These are phyloP conservation scores for Unio delphinus DNA, from an alignment of 2,888 invertebrate genomes.

Conservation along the genomic window DNA sequence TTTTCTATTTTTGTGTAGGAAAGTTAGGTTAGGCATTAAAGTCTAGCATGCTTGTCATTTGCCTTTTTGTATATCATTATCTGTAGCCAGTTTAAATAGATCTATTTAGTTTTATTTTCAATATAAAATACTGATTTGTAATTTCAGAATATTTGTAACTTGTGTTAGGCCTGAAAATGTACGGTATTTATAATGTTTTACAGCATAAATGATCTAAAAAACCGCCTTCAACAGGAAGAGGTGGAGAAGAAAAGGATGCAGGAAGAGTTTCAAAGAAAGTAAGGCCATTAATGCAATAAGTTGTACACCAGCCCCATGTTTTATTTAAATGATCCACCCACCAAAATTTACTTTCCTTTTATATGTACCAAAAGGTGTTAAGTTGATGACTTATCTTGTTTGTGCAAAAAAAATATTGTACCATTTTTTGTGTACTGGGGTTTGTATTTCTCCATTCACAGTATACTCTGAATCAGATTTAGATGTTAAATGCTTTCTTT, in stretches of 20 bases:
- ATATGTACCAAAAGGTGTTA: too few relatives aligned
- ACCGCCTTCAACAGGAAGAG: conserved; percentile 50
- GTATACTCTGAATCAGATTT: too few relatives aligned
- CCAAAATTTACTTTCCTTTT: neutral
- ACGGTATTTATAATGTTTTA: conserved; percentile 5
- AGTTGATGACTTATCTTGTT: too few relatives aligned
- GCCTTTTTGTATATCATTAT: too few relatives aligned
- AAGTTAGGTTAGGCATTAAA: too few relatives aligned
- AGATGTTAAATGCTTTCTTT: neutral
- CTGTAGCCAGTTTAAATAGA: too few relatives aligned
- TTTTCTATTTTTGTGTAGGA: too few relatives aligned
- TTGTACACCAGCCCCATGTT: neutral
- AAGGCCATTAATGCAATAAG: conserved; percentile 15
- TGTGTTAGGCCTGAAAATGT: neutral
- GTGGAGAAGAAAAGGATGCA: conserved; percentile 49
- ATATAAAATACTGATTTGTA: neutral
- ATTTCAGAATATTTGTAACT: neutral
- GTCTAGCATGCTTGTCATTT: too few relatives aligned
- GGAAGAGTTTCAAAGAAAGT: conserved; percentile 66
- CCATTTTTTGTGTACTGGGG: too few relatives aligned
- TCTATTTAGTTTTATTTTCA: too few relatives aligned
- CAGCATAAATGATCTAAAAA: conserved; percentile 61
- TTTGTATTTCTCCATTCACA: too few relatives aligned
- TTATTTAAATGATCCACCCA: neutral
- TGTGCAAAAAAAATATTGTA: too few relatives aligned